Evolutionary conservation across 2,113 vertebrate genomes (phyloP), one percentile per base, ranked within the genome.

Genomic region (Fregata magnificens): DNA sequence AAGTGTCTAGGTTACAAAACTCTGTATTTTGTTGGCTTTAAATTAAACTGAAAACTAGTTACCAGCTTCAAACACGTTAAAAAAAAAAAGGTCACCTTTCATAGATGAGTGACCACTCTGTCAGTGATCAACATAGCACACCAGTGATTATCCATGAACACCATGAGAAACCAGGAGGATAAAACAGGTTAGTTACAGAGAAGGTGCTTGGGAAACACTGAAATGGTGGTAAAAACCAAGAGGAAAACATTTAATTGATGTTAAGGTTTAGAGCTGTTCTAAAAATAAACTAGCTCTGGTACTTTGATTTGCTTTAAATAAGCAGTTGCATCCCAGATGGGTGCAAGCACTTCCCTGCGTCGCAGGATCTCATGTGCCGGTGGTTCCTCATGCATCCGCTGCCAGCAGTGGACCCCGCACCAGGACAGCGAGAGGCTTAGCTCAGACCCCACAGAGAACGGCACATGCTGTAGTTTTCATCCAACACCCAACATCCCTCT

Each of bases 1-100:
- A 61, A 76, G 66, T 10, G 21, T 53, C 63, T 11, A 16, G 21
- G 65, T 87, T 86, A 84, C 28, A 93, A 88, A 97, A 88, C 49
- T 73, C 89, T 90, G 70, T 86, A 73, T 96, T 92, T 89, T 93
- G 63, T 63, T 92, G 82, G 85, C 47, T 89, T 88, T 59, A 72
- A 90, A 63, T 91, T 65, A 58, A 94, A 88, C 74, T 72, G 89
- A 83, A 81, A 90, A 36, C 38, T 22, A 73, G 58, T 72, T 81
- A 53, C 66, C 88, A 93, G 88, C 90, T 86, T 42, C 77, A 77
- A n/a, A 70, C 67, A 34, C 2, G 3, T 49, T 78, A 21, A 67
- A 72, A 38, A 53, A 56, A 28, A 45, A 49, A n/a, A 24, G 29
- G 86, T 42, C 44, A 76, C 59, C 24, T 71, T 25, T 71, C 56